A percentile compares a stretch with the other conserved stretches of the same genome.
Conservation (phyloP, 2,888 invertebrate species). For the Cloeon dipterum region DNA sequence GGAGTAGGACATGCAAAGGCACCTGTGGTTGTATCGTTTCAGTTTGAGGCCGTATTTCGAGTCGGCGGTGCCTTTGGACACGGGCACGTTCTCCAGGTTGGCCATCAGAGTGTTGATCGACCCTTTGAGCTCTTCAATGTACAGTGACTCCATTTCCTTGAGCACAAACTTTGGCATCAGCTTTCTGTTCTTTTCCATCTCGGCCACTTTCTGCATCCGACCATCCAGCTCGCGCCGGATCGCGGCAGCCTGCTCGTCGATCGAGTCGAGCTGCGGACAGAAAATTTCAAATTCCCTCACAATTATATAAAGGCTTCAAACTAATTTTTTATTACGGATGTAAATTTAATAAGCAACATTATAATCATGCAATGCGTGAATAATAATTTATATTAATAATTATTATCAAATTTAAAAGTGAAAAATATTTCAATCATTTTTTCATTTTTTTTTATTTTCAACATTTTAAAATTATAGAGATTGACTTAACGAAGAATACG, state of each 20-base stretch:
- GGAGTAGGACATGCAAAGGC: too few species aligned
- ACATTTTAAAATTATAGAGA: too few species aligned
- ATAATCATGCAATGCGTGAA: too few species aligned
- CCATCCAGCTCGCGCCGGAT: constrained; percentile 96
- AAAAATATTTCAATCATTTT: too few species aligned
- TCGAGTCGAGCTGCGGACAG: constrained; percentile 93
- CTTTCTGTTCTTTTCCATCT: constrained; percentile 96
- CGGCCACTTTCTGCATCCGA: constrained; percentile 85
- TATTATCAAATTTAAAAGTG: too few species aligned
- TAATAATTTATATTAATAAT: too few species aligned
- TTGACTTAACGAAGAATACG: too few species aligned
- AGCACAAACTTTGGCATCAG: constrained; percentile 98
- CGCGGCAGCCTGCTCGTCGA: constrained; percentile 98
- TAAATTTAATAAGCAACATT: too few species aligned
- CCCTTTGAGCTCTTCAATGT: constrained; percentile 93
- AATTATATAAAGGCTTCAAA: neutral
- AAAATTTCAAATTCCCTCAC: constrained; percentile 10
- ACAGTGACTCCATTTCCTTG: constrained; percentile 99
- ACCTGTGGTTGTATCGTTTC: constrained; percentile 97
- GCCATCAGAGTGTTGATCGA: constrained; percentile 97
- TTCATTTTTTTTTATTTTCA: too few species aligned
- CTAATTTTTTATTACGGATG: too few species aligned
- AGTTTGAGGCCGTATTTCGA: constrained; percentile 94
- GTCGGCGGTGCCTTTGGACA: constrained; percentile 93
- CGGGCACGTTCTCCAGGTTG: constrained; percentile 95